A percentile compares a stretch with the other conserved stretches of the same genome.
Evolutionary conservation across 2,797 vertebrate species (phyloP).

Genomic region (Micrastur ruficollis): DNA sequence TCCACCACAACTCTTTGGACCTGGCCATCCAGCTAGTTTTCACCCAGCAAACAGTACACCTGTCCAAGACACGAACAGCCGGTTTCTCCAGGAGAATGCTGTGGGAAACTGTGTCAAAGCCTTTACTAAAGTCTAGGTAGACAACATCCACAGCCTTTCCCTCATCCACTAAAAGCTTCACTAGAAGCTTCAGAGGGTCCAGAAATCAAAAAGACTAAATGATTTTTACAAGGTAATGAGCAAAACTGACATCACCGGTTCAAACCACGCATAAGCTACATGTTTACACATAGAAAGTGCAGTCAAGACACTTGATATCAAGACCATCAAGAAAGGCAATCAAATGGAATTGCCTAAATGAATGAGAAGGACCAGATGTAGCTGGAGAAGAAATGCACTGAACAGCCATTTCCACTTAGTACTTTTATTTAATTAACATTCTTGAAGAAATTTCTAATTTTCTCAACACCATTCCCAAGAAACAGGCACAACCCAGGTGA

Average conservation of each 20-base stretch:
- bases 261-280: neutral
- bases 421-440: neutral
- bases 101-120: too few species aligned
- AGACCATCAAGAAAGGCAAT: neutral
- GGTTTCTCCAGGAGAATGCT: too few species aligned
- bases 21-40: too few species aligned
- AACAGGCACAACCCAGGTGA: neutral
- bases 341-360: neutral
- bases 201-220: neutral
- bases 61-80: too few species aligned
- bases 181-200: neutral
- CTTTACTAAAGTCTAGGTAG: too few species aligned
- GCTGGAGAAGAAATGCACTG: neutral
- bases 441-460: neutral
- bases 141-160: too few species aligned
- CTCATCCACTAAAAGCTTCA: too few species aligned
- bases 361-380: neutral
- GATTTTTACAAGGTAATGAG: neutral
- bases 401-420: neutral
- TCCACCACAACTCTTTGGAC: too few species aligned
- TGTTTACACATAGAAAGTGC: rapidly evolving
- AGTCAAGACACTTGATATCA: rapidly evolving
- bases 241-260: neutral
- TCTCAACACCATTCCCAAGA: neutral
- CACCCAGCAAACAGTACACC: too few species aligned